Evolutionary conservation across 2,888 invertebrate species (phyloP), one percentile per base, ranked within the genome.

Genomic region (Tinea pellionella): DNA sequence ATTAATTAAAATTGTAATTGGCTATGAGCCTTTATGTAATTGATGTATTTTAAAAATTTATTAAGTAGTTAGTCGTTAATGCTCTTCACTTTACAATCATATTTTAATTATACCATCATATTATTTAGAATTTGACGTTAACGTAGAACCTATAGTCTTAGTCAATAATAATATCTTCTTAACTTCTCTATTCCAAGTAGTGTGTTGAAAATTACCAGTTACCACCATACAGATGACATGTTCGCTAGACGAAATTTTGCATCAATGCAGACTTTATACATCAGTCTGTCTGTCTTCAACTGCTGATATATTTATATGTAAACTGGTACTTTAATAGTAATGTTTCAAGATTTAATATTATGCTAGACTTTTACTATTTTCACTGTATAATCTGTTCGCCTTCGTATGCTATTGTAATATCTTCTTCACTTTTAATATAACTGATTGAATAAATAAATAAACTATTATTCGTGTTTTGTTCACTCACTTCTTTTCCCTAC

Each of bases 341-440:
- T 62, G 59, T 57, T 60, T 61, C 59, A 62, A 62, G 56, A 62
- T 24, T 24, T 24, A 24, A 2, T 3, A 53, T 37, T 60, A 42
- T 60, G 60, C 37, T 37, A 37, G 4, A 37, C 37, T 37, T 37
- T n/a, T 9, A 2, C 9, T n/a, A 37, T 9, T 24, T 24, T 3
- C n/a, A 3, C 9, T 37, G 37, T 37, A 12, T 37, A 37, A 12
- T 2, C 9, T 56, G 19, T 77, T 80, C 73, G 79, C 78, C 78
- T 80, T 79, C 74, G 76, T 78, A 12, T 77, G 72, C 67, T 78
- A 79, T 73, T 15, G 47, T 15, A 47, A 16, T 47, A 71, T 71
- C 76, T 68, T 74, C 76, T 75, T 81, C 82, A 83, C 80, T 82
- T 83, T 83, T 80, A 82, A 75, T 78, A 78, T 73, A 78, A 76